Evolutionary conservation across 2,888 invertebrate species (phyloP).

Genomic region (Cerastis leucographa): DNA sequence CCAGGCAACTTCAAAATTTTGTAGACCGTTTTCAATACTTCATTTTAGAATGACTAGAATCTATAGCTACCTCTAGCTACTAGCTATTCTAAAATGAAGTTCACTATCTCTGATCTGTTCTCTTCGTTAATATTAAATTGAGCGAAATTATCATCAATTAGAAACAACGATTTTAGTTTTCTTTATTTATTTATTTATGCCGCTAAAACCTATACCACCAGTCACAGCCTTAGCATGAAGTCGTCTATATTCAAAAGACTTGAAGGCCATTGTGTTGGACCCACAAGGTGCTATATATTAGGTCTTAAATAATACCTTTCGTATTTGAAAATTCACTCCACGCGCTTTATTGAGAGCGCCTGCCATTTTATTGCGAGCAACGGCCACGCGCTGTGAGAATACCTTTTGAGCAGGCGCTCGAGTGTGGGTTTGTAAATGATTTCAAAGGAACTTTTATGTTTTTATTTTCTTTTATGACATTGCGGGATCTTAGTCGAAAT

Average conservation of each 20-base stretch:
- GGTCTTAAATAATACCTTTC: conserved; percentile 65
- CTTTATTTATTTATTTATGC: not conserved
- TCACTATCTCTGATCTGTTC: not conserved
- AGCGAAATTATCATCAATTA: not conserved
- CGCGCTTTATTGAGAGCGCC: conserved; percentile 69
- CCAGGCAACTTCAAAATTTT: not conserved
- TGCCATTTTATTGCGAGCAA: conserved; percentile 72
- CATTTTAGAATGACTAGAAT: too few relatives aligned
- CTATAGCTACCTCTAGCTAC: too few relatives aligned
- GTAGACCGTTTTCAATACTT: not conserved
- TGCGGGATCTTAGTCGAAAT: conserved; percentile 23
- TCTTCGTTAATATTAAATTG: not conserved
- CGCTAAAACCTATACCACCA: not conserved
- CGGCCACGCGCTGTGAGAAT: conserved; percentile 48
- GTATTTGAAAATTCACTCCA: conserved; percentile 67
- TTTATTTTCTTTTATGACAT: conserved; percentile 41
- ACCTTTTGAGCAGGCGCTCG: conserved; percentile 69
- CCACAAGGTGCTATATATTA: conserved; percentile 65
- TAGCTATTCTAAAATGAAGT: not conserved
- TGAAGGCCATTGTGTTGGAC: conserved; percentile 61
- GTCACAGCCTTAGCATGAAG: conserved; percentile 56
- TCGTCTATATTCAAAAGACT: conserved; percentile 67
- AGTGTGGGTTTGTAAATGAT: conserved; percentile 59
- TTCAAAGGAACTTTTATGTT: conserved; percentile 52
- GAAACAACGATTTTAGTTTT: not conserved